Percentiles rank a stretch among this genome's conserved stretches.
Conservation (phyloP, 53 echinoderm and acorn worm genomes). For the Mesocentrotus franciscanus region DNA sequence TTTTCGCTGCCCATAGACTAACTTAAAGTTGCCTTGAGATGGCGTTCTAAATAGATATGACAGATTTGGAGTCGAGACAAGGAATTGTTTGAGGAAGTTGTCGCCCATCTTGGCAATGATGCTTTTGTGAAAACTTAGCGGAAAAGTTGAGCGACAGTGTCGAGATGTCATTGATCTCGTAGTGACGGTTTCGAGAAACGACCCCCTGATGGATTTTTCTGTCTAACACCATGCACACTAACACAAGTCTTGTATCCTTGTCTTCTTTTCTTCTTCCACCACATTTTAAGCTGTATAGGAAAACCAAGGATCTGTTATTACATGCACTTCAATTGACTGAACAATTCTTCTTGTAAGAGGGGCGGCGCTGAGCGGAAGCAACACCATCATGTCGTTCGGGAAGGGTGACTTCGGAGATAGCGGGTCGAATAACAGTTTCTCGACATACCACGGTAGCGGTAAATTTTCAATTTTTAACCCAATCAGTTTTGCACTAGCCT, state of each 20-base stretch:
- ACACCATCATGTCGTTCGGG: conserved; percentile 70
- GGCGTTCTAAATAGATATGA: too few species aligned
- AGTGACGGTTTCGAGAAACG: too few species aligned
- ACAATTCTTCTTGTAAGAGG: background rate
- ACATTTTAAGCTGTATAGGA: background rate
- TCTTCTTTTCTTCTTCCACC: background rate
- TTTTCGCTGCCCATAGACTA: too few species aligned
- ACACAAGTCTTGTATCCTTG: background rate
- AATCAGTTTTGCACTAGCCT: background rate
- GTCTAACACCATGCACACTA: too few species aligned
- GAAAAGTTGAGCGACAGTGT: too few species aligned
- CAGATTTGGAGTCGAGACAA: too few species aligned
- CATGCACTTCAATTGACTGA: background rate
- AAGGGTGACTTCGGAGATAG: conserved; percentile 70
- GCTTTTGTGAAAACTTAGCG: too few species aligned
- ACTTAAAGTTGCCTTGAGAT: too few species aligned
- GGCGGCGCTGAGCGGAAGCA: background rate
- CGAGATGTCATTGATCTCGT: too few species aligned
- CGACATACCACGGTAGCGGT: conserved; percentile 70
- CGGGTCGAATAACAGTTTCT: conserved; percentile 61
- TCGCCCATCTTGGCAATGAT: too few species aligned
- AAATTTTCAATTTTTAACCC: conserved; percentile 61
- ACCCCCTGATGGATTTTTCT: too few species aligned
- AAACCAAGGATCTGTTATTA: background rate
- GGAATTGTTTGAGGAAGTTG: too few species aligned